Evolutionary conservation across 2,797 vertebrate species (phyloP).

Genomic region (Halcyon leucocephala): DNA sequence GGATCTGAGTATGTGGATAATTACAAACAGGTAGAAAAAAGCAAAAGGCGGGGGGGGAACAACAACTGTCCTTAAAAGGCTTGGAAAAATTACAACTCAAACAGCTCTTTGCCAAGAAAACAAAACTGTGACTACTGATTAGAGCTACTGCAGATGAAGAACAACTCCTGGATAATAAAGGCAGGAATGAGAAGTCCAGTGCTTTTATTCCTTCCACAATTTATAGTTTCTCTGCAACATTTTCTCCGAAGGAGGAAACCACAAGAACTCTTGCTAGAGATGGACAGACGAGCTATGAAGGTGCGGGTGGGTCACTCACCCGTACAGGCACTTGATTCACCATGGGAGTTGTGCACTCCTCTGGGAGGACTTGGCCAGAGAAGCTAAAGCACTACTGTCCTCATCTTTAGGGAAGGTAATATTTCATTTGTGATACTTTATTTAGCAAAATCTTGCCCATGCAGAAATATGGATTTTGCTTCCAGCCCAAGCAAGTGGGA

Average conservation of each 20-base stretch:
- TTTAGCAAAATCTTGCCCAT: not conserved
- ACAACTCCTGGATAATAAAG: not conserved
- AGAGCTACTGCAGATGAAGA: not conserved
- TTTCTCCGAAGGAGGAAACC: not conserved
- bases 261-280: not conserved
- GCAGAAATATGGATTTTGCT: not conserved
- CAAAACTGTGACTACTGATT: not conserved
- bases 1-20: not conserved
- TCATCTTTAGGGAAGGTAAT: not conserved
- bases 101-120: not conserved
- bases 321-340: no score
- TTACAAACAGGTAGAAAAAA: not conserved
- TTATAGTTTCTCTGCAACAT: not conserved
- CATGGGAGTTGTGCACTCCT: not conserved
- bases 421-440: not conserved
- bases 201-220: not conserved
- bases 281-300: accelerated
- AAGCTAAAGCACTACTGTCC: not conserved
- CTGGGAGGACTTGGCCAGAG: not conserved
- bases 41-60: not conserved
- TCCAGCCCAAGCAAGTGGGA: not conserved
- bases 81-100: not conserved
- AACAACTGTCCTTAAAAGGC: not conserved
- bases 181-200: not conserved
- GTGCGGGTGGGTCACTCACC: not conserved